Conservation (phyloP, 2,888 invertebrate genomes). For the Carterocephalus palaemon region DNA sequence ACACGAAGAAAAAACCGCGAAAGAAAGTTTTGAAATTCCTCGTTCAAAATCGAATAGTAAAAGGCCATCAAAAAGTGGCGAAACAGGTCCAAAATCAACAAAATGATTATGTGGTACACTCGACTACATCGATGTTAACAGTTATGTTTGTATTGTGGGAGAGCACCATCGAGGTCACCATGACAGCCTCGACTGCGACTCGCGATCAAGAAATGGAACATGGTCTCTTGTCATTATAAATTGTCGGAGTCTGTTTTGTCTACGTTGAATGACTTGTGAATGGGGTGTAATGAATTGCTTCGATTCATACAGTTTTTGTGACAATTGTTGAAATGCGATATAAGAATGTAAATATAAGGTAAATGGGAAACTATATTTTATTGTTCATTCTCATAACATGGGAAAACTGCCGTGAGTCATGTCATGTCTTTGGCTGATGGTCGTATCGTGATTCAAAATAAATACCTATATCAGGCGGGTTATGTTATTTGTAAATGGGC, state of each 20-base stretch:
- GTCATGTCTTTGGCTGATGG: too few relatives aligned
- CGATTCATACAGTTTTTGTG: conserved; percentile 15
- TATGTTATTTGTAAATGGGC: too few relatives aligned
- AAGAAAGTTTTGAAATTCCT: too few relatives aligned
- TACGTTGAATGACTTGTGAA: conserved; percentile 41
- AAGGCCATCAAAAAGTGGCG: too few relatives aligned
- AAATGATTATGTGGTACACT: background rate
- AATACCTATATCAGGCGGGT: too few relatives aligned
- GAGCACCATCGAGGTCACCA: conserved; percentile 16
- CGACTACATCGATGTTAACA: background rate
- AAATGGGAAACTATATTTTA: background rate
- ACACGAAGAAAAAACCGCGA: too few relatives aligned
- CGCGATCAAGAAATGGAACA: conserved; percentile 6
- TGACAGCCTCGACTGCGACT: conserved; percentile 1
- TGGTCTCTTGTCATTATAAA: conserved; percentile 36
- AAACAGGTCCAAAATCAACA: conserved; percentile 10
- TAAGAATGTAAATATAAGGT: too few relatives aligned
- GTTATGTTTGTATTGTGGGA: conserved; percentile 20
- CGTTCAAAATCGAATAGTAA: too few relatives aligned
- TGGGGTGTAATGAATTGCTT: conserved; percentile 29
- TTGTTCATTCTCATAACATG: too few relatives aligned
- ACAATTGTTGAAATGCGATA: background rate
- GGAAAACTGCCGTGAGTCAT: too few relatives aligned
- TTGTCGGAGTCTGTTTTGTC: conserved; percentile 41
- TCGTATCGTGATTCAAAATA: too few relatives aligned